A percentile compares a stretch with the other conserved stretches of the same genome.
phyloP scores from a whole-genome alignment of 1,140 invertebrate genomes.

The Eulimnadia texana region DNA sequence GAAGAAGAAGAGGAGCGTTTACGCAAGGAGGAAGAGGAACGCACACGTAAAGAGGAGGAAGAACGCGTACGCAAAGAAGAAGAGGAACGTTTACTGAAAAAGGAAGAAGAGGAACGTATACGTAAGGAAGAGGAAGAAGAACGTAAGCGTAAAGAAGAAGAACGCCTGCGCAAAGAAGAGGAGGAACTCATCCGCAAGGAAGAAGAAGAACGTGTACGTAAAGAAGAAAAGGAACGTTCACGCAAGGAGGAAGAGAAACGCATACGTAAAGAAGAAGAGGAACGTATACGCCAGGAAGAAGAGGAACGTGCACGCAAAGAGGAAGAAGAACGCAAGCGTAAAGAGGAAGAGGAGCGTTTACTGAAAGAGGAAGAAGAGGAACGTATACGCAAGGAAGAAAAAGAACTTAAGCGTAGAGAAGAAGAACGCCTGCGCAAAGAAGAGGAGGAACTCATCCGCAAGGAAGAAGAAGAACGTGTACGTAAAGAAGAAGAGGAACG shows the following conservation, averaged over 20 bases:
- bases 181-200: slow-evolving; percentile 14
- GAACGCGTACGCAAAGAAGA: slow-evolving; percentile 11
- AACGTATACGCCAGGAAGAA: slow-evolving; percentile 15
- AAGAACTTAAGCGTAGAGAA: slow-evolving; percentile 19
- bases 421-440: slow-evolving; percentile 10
- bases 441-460: slow-evolving; percentile 7
- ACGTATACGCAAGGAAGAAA: slow-evolving; percentile 17
- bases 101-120: not conserved
- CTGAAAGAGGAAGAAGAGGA: slow-evolving; percentile 17
- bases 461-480: slow-evolving; percentile 5
- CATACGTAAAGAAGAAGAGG: slow-evolving; percentile 13
- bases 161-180: slow-evolving; percentile 13
- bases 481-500: slow-evolving; percentile 9
- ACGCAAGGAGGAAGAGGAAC: not conserved
- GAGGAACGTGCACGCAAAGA: not conserved
- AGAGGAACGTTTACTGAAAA: slow-evolving; percentile 6
- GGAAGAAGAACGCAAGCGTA: slow-evolving; percentile 1
- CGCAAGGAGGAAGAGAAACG: not conserved
- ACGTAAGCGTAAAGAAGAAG: not conserved
- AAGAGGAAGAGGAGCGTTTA: slow-evolving; percentile 8
- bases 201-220: not conserved
- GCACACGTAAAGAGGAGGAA: not conserved
- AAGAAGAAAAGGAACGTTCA: not conserved
- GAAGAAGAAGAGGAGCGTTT: slow-evolving; percentile 7
- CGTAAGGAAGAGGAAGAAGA: slow-evolving; percentile 1